These are phyloP conservation scores for Drosophila flavopinicola DNA, from an alignment of 2,888 invertebrate genomes.

Conservation along the genomic window DNA sequence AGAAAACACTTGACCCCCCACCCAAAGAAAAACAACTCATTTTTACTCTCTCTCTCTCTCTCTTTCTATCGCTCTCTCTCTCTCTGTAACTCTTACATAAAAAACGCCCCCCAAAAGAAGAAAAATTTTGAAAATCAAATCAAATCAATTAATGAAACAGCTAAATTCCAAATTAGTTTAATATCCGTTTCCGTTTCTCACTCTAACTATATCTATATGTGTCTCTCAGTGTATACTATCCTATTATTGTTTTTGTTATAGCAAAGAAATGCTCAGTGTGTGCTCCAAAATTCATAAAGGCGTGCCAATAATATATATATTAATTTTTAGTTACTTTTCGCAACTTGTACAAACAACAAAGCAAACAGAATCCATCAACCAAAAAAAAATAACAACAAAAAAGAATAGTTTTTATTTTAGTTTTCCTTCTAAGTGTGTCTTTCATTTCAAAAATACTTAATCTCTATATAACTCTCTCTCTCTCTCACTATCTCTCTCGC, in stretches of 20 bases:
- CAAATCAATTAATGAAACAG: conserved; percentile 27
- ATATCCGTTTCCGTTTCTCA: conserved; percentile 33
- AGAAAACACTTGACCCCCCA: conserved; percentile 70
- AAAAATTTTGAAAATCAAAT: no score
- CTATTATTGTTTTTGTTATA: conserved; percentile 51
- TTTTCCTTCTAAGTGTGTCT: conserved; percentile 69
- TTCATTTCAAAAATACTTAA: conserved; percentile 49
- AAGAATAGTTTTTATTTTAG: conserved; percentile 49
- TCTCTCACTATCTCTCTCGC: conserved; percentile 28
- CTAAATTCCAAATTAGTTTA: conserved; percentile 53
- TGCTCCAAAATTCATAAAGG: conserved; percentile 19
- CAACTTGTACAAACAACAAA: conserved; percentile 53
- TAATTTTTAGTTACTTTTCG: conserved; percentile 44
- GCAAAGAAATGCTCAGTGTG: conserved; percentile 33
- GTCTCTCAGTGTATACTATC: conserved; percentile 64
- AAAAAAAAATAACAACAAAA: conserved; percentile 22
- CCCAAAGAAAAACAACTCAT: conserved; percentile 33
- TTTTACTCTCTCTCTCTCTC: conserved; percentile 30
- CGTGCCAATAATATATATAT: conserved; percentile 10
- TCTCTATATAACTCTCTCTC: conserved; percentile 25
- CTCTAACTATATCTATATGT: conserved; percentile 39
- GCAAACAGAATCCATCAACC: conserved; percentile 6
- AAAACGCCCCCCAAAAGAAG: no score
- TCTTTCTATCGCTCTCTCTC: conserved; percentile 46
- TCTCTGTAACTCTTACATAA: conserved; percentile 37